Percentiles rank a stretch among this genome's conserved stretches.
These are phyloP conservation scores for Gephyroberyx darwinii DNA, from an alignment of 2,797 vertebrate species.

Conservation along the genomic window DNA sequence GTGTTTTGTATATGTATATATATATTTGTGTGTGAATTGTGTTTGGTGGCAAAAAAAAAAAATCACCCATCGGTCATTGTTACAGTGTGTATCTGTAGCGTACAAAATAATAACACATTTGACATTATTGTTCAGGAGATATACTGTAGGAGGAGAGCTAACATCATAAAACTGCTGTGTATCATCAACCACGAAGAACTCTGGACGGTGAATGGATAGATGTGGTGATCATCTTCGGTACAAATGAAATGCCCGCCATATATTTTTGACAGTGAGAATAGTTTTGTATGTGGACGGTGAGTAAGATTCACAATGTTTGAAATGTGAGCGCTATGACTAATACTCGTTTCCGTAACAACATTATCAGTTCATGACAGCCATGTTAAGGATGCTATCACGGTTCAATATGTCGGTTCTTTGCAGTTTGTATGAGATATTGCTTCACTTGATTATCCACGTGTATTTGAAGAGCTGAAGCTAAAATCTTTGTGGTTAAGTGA, in stretches of 20 bases:
- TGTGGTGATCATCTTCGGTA: neutral
- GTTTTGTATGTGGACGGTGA: neutral
- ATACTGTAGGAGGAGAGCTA: constrained; percentile 18
- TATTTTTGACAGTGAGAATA: constrained; percentile 3
- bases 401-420: neutral
- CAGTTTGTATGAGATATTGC: constrained; percentile 37
- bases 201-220: neutral
- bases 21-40: constrained; percentile 48
- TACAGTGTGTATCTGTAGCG: constrained; percentile 50
- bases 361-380: neutral
- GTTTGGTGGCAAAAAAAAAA: constrained; percentile 62
- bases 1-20: constrained; percentile 42
- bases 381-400: neutral
- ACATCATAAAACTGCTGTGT: constrained; percentile 12
- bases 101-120: constrained; percentile 59
- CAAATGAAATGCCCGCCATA: neutral
- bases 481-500: neutral
- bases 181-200: neutral
- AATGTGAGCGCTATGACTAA: neutral
- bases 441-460: constrained; percentile 19
- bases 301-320: neutral
- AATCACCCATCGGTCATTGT: constrained; percentile 48
- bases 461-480: too few relatives aligned
- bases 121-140: constrained; percentile 45
- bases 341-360: neutral